phyloP scores from a whole-genome alignment of 2,113 vertebrate species.

The Sinocyclocheilus grahami region DNA sequence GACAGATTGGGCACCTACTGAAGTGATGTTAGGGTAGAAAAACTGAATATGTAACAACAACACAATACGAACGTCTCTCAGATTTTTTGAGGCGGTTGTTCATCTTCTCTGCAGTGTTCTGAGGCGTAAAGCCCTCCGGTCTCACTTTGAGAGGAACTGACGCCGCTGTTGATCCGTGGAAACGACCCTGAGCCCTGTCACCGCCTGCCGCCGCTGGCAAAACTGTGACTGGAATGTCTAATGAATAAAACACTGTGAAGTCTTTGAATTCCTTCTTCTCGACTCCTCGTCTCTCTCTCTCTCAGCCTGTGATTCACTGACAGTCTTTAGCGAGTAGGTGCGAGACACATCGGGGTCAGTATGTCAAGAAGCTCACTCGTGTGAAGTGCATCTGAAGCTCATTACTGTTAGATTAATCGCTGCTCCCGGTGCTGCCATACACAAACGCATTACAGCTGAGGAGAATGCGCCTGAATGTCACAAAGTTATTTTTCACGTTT shows the following conservation, averaged over 20 bases:
- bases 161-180: not conserved
- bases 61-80: not conserved
- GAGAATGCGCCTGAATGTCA: not conserved
- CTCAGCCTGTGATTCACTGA: constrained; percentile 6
- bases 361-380: constrained; percentile 38
- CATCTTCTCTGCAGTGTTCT: not conserved
- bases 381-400: constrained; percentile 14
- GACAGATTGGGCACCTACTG: not conserved
- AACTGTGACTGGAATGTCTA: constrained; percentile 33
- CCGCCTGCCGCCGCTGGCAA: not conserved
- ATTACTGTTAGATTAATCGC: constrained; percentile 2
- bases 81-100: not conserved
- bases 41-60: not conserved
- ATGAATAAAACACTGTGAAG: constrained; percentile 24
- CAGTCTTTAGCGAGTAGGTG: constrained; percentile 42
- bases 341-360: constrained; percentile 42
- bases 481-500: not conserved
- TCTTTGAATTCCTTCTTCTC: not conserved
- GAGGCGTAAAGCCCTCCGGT: constrained; percentile 1
- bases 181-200: constrained; percentile 7
- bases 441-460: not conserved
- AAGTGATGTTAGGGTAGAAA: not conserved
- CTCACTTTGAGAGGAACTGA: constrained; percentile 17
- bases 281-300: constrained; percentile 1
- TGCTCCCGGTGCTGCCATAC: not conserved